Conservation (phyloP, 2,888 invertebrate species). For the Capitulum mitella region DNA sequence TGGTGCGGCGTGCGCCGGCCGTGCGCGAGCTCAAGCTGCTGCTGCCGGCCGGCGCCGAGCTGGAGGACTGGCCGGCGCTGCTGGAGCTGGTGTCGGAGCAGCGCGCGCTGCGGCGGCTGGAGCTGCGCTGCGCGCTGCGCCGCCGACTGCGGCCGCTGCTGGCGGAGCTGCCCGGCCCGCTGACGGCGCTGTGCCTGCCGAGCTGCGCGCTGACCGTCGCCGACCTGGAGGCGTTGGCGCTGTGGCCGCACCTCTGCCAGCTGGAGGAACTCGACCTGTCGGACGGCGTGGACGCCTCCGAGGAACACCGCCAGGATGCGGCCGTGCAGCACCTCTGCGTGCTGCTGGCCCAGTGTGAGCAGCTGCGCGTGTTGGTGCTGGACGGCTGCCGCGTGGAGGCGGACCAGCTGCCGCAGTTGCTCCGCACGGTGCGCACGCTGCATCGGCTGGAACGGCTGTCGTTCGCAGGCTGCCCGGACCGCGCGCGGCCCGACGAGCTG, state of each 20-base stretch:
- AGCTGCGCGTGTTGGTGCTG: neutral
- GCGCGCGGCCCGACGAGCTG: conserved; percentile 4
- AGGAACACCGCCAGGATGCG: neutral
- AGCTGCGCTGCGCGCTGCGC: conserved; percentile 12
- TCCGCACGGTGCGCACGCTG: neutral
- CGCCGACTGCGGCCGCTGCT: neutral
- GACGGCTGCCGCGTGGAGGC: conserved; percentile 4
- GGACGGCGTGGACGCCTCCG: neutral
- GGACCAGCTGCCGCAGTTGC: conserved; percentile 4
- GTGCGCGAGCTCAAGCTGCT: neutral
- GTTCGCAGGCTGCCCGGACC: neutral
- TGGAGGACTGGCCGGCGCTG: neutral
- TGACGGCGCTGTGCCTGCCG: neutral
- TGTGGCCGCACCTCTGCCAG: neutral
- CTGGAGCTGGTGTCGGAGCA: neutral
- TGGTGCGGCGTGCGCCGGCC: neutral
- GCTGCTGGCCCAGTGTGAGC: neutral
- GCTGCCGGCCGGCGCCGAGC: conserved; percentile 1
- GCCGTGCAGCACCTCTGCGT: conserved; percentile 8
- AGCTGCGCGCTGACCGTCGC: neutral
- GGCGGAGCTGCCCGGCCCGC: neutral
- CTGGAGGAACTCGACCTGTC: conserved; percentile 19
- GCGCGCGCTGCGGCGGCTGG: conserved; percentile 14
- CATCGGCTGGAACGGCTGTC: neutral
- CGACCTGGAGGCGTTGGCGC: conserved; percentile 5